phyloP scores from a whole-genome alignment of 2,113 vertebrate genomes.

The Catharus minimus region DNA sequence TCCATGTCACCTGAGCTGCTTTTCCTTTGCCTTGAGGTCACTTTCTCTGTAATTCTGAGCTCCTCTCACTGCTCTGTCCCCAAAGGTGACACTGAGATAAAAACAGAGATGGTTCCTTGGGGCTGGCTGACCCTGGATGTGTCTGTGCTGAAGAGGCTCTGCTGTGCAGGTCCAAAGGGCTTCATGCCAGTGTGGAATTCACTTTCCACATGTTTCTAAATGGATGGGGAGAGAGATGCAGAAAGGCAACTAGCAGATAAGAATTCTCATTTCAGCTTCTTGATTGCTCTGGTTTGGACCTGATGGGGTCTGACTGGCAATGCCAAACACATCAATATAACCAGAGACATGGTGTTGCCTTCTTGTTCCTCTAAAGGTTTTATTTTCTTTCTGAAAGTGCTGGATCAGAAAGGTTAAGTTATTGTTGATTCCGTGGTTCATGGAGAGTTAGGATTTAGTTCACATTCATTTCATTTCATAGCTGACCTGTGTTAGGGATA shows the following conservation, averaged over 20 bases:
- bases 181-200: not conserved
- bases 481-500: not conserved
- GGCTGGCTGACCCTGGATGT: not conserved
- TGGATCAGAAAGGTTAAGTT: constrained; percentile 9
- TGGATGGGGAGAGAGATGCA: not conserved
- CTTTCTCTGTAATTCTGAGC: not conserved
- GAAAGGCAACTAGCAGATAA: not conserved
- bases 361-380: not conserved
- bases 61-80: not conserved
- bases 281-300: not conserved
- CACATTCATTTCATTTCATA: not conserved
- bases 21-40: not conserved
- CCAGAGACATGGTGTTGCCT: not conserved
- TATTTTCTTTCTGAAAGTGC: not conserved
- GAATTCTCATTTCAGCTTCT: not conserved
- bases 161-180: not conserved
- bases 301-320: not conserved
- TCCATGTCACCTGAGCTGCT: not conserved
- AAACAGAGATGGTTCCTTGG: not conserved
- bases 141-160: not conserved
- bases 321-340: not conserved
- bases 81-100: not conserved
- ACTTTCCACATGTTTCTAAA: not conserved
- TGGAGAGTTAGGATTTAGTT: not conserved
- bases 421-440: not conserved